These are phyloP conservation scores for Epicampocera succincta DNA, from an alignment of 2,888 invertebrate genomes.

Conservation along the genomic window DNA sequence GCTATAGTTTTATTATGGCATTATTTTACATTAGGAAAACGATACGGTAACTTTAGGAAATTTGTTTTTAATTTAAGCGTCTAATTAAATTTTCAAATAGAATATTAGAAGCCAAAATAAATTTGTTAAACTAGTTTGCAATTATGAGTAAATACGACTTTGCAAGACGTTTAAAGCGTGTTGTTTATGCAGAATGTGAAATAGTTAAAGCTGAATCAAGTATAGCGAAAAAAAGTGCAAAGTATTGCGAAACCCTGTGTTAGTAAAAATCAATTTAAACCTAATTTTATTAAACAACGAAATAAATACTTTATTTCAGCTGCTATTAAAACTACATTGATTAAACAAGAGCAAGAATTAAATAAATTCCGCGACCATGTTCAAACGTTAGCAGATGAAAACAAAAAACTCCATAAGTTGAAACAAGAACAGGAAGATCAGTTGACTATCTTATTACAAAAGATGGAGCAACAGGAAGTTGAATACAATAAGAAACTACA, in stretches of 20 bases:
- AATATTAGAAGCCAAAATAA: neutral
- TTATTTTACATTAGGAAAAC: no score
- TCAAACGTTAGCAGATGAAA: conserved; percentile 17
- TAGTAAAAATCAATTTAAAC: neutral
- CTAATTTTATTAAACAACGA: neutral
- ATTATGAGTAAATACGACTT: conserved; percentile 62
- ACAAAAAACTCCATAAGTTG: conserved; percentile 21
- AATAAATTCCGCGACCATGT: conserved; percentile 9
- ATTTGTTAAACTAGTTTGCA: neutral
- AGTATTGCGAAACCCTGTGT: conserved; percentile 48
- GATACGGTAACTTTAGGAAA: conserved; percentile 3
- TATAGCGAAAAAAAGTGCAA: conserved; percentile 50
- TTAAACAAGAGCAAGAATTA: conserved; percentile 40
- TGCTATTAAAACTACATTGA: conserved; percentile 28
- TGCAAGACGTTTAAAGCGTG: conserved; percentile 52
- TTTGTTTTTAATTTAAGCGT: conserved; percentile 2
- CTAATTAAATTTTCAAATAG: conserved; percentile 2
- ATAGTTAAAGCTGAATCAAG: conserved; percentile 44
- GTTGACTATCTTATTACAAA: conserved; percentile 1
- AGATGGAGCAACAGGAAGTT: conserved; percentile 16
- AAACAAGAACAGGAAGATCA: conserved; percentile 31
- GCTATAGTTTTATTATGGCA: no score
- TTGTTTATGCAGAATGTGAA: conserved; percentile 58
- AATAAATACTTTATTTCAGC: conserved; percentile 13
- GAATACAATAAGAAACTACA: conserved; percentile 26